Evolutionary conservation across 2,888 invertebrate species (phyloP), one percentile per base, ranked within the genome.

Genomic region (Graphium colonna): DNA sequence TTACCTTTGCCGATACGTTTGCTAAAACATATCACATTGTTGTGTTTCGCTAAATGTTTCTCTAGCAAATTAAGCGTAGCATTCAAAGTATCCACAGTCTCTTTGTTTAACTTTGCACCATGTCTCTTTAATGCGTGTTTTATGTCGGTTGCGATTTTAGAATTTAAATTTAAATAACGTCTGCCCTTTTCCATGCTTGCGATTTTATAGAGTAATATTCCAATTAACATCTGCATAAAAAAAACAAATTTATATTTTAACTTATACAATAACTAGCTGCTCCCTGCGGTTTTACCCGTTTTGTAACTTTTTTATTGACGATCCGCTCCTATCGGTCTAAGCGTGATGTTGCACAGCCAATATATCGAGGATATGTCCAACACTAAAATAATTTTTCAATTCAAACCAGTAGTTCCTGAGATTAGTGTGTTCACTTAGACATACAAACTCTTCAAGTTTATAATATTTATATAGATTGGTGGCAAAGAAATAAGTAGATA

Each of bases 161-260:
- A 78, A 57, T 69, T 87, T 18, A 69, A 83, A 60, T 78, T 85
- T 39, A 88, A 63, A 58, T 88, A 88, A 52, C 81, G 70, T 52
- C 78, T 71, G 5, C 88, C 88, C 65, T 87, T 85, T 65, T 85
- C 84, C 52, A 80, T 33, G 40, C 75, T 71, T 5, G 78, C 71
- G 17, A 88, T 61, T 69, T 80, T 79, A 52, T 67, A 57, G 41
- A 88, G 56, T 47, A 85, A 68, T 17, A 59, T 57, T 16, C 83
- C 76, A 39, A 85, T 65, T 54, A 83, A 62, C 31, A 59, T 69
- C 87, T 88, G 68, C 44, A 5, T n/a, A 38, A 31, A 39, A 31
- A 31, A 42, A 36, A 21, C 3, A 5, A 21, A 21, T 21, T 21
- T 21, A 3, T 21, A 21, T 2, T 21, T 21, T 21, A n/a, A n/a